Evolutionary conservation across 2,888 invertebrate genomes (phyloP).

Genomic region (Drosophila infuscata): DNA sequence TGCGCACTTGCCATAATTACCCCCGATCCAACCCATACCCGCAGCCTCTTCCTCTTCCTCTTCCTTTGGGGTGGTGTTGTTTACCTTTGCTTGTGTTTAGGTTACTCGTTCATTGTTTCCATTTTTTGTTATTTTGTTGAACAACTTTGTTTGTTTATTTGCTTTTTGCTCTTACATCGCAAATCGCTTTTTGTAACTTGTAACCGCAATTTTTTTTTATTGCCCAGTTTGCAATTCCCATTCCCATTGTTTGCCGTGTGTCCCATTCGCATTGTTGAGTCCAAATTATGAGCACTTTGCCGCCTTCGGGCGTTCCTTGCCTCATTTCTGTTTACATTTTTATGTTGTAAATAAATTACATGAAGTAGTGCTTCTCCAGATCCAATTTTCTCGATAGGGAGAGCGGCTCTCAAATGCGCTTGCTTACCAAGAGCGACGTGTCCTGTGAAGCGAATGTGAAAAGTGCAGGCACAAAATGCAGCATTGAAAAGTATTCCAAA

Average conservation of each 20-base stretch:
- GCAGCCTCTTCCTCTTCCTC: constrained; percentile 16
- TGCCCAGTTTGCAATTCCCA: constrained; percentile 20
- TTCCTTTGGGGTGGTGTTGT: constrained; percentile 52
- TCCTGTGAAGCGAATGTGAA: constrained; percentile 14
- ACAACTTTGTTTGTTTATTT: constrained; percentile 71
- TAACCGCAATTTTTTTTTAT: constrained; percentile 56
- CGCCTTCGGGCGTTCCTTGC: constrained; percentile 64
- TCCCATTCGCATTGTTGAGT: constrained; percentile 57
- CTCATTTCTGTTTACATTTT: constrained; percentile 17
- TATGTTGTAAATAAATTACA: constrained; percentile 63
- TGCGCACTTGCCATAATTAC: constrained; percentile 81
- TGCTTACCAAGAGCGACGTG: constrained; percentile 34
- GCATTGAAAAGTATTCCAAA: background rate
- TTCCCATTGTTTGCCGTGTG: constrained; percentile 50
- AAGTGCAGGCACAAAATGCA: background rate
- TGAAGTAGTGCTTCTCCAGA: constrained; percentile 45
- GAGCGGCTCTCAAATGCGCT: background rate
- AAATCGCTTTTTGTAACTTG: constrained; percentile 78
- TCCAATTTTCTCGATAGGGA: constrained; percentile 15
- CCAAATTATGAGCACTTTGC: constrained; percentile 68
- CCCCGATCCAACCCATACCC: constrained; percentile 41
- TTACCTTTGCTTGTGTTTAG: constrained; percentile 54
- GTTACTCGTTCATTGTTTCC: constrained; percentile 63
- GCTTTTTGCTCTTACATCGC: constrained; percentile 60
- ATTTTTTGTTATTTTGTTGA: constrained; percentile 37